A percentile compares a stretch with the other conserved stretches of the same genome.
phyloP scores from a whole-genome alignment of 2,888 invertebrate species.

The Prosapia bicincta region DNA sequence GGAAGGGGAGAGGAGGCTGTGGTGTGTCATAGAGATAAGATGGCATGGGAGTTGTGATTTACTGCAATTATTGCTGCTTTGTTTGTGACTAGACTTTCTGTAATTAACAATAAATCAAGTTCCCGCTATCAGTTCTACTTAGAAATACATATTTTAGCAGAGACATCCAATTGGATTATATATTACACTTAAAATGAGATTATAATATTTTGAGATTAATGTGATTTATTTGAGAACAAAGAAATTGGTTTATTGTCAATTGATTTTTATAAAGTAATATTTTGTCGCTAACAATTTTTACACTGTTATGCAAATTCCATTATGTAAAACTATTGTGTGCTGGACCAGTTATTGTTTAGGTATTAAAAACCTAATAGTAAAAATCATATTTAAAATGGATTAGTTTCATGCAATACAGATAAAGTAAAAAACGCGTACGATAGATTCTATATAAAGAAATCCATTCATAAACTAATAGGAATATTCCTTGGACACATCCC shows the following conservation, averaged over 20 bases:
- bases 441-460: too few species aligned
- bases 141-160: constrained; percentile 34
- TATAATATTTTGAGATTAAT: not conserved
- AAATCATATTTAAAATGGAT: too few species aligned
- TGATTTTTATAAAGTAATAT: too few species aligned
- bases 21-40: not conserved
- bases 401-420: too few species aligned
- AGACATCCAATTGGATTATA: not conserved
- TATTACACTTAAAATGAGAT: not conserved
- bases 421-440: too few species aligned
- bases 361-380: too few species aligned
- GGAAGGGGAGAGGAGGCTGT: not conserved
- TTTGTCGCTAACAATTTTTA: too few species aligned
- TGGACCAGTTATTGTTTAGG: too few species aligned
- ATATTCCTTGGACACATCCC: too few species aligned
- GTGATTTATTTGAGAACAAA: not conserved
- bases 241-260: not conserved
- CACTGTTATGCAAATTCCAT: too few species aligned
- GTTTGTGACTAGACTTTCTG: constrained; percentile 14
- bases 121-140: constrained; percentile 36
- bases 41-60: not conserved
- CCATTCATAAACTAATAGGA: too few species aligned
- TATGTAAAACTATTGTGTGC: too few species aligned
- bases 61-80: constrained; percentile 2
- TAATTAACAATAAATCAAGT: constrained; percentile 36